These are phyloP conservation scores for Epizoanthus rinbou DNA, from an alignment of 92 coral and sea anemone species.

Conservation along the genomic window DNA sequence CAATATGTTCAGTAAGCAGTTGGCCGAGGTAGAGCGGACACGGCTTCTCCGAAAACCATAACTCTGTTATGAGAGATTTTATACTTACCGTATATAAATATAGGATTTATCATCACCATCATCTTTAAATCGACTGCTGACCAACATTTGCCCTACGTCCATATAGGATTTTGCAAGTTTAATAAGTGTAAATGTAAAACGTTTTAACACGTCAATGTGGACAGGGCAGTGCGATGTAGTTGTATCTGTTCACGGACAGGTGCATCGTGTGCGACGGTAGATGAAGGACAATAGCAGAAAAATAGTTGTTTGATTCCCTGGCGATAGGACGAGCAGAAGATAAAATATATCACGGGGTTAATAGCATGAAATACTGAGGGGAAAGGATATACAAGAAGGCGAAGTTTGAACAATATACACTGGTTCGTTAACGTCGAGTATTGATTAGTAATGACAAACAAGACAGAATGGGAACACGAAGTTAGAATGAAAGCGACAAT, in stretches of 20 bases:
- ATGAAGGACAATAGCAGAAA: neutral
- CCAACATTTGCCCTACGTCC: too few species aligned
- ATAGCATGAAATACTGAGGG: neutral
- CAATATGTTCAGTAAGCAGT: too few species aligned
- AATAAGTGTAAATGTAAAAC: too few species aligned
- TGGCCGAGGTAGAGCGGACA: too few species aligned
- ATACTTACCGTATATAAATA: too few species aligned
- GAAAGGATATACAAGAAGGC: neutral
- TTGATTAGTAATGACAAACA: neutral
- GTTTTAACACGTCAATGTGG: too few species aligned
- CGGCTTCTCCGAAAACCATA: too few species aligned
- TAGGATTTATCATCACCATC: too few species aligned
- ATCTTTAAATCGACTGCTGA: too few species aligned
- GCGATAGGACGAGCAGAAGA: constrained; percentile 5
- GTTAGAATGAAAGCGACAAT: neutral
- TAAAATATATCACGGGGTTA: neutral
- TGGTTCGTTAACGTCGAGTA: too few species aligned
- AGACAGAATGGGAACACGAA: neutral
- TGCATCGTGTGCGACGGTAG: neutral
- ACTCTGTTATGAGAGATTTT: too few species aligned
- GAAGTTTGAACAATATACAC: neutral
- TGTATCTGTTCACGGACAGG: neutral
- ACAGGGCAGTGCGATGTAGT: neutral
- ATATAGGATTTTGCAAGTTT: too few species aligned
- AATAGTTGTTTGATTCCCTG: neutral